Evolutionary conservation across 2,797 vertebrate genomes (phyloP).

Genomic region (Gymnoscopelus microlampas): DNA sequence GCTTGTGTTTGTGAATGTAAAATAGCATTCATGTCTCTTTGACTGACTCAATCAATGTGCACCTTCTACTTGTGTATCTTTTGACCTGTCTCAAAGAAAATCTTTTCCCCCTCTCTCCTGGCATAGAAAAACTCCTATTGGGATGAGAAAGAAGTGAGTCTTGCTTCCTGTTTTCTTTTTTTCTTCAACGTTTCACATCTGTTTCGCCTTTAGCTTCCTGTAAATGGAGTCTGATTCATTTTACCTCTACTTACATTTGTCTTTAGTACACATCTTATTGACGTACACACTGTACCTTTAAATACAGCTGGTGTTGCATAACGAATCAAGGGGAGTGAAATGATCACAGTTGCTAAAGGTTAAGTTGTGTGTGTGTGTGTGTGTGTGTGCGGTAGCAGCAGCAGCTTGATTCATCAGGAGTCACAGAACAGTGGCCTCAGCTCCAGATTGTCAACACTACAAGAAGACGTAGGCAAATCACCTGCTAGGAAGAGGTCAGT

Average conservation of each 20-base stretch:
- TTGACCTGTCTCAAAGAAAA: slow-evolving; percentile 69
- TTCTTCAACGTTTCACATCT: slow-evolving; percentile 35
- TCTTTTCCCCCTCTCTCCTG: slow-evolving; percentile 73
- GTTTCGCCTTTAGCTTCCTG: slow-evolving; percentile 44
- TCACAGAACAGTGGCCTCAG: slow-evolving; percentile 85
- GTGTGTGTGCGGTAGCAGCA: slow-evolving; percentile 34
- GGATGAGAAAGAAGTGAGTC: slow-evolving; percentile 88
- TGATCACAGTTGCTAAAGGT: background rate
- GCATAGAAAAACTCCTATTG: slow-evolving; percentile 86
- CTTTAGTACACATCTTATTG: slow-evolving; percentile 20
- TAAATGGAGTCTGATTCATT: slow-evolving; percentile 33
- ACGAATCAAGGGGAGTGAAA: background rate
- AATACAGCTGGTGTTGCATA: background rate
- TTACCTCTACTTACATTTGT: slow-evolving; percentile 6
- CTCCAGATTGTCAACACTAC: slow-evolving; percentile 88
- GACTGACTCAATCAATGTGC: slow-evolving; percentile 40
- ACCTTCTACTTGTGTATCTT: slow-evolving; percentile 50
- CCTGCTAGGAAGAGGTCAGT: slow-evolving; percentile 93
- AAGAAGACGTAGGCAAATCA: slow-evolving; percentile 94
- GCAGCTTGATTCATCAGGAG: slow-evolving; percentile 92
- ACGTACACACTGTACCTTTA: background rate
- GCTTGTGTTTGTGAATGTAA: slow-evolving; percentile 12
- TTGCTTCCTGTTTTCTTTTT: slow-evolving; percentile 68
- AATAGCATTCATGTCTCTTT: too few relatives aligned
- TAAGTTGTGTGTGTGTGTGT: slow-evolving; percentile 28